Percentiles rank a stretch among this genome's conserved stretches.
Evolutionary conservation across 1,140 invertebrate genomes (phyloP).

Genomic region (Caenorhabditis brenneri): DNA sequence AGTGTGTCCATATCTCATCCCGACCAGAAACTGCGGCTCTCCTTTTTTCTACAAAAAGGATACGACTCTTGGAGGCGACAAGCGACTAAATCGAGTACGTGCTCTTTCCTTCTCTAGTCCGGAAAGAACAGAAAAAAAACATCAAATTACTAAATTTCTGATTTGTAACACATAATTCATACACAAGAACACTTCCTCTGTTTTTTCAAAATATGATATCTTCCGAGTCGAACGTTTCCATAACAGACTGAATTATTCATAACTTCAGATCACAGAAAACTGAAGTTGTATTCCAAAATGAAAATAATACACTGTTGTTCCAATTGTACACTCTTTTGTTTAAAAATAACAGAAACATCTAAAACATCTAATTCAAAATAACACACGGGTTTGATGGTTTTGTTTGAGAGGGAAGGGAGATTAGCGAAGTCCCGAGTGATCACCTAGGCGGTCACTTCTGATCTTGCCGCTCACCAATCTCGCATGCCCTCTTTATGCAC

Average conservation of each 20-base stretch:
- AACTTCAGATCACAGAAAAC: no score
- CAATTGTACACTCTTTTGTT: neutral
- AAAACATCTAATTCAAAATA: neutral
- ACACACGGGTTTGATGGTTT: neutral
- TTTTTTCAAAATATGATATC: no score
- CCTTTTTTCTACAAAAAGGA: constrained; percentile 14
- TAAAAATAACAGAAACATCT: no score
- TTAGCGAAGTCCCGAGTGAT: constrained; percentile 10
- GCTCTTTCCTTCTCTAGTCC: neutral
- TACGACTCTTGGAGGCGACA: neutral
- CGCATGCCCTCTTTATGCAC: neutral
- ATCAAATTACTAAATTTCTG: neutral
- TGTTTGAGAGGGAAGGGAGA: neutral
- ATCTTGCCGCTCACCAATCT: neutral
- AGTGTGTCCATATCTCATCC: constrained; percentile 11
- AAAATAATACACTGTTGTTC: neutral
- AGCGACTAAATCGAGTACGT: neutral
- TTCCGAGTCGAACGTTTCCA: no score
- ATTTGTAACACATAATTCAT: no score
- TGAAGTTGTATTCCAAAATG: no score
- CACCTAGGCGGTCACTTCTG: neutral
- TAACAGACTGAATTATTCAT: no score
- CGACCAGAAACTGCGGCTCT: neutral
- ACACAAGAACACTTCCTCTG: no score
- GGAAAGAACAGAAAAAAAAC: neutral